Evolutionary conservation across 2,888 invertebrate genomes (phyloP).

Genomic region (Mechanitis messenoides): DNA sequence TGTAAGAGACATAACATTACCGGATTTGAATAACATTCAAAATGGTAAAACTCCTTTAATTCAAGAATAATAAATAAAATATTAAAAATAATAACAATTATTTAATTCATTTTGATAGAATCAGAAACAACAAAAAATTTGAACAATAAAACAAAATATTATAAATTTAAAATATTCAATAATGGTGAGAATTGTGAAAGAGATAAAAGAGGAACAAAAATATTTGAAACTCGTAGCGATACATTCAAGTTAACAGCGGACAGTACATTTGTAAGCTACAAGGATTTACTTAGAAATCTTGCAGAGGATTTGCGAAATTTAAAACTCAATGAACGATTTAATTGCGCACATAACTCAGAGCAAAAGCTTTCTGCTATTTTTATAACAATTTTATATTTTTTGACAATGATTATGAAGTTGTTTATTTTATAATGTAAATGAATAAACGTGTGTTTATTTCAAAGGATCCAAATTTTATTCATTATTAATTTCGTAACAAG

Average conservation of each 20-base stretch:
- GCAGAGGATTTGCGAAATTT: constrained; percentile 38
- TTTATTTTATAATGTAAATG: too few species aligned
- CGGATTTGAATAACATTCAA: constrained; percentile 15
- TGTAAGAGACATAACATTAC: constrained; percentile 12
- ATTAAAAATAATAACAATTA: constrained; percentile 3
- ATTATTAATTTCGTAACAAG: constrained; percentile 23
- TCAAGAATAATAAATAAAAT: constrained; percentile 7
- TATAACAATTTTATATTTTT: too few species aligned
- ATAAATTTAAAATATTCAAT: background rate
- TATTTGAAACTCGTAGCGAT: constrained; percentile 5
- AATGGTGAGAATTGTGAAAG: constrained; percentile 2
- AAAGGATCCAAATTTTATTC: constrained; percentile 10
- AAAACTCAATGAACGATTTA: constrained; percentile 39
- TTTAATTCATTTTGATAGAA: constrained; percentile 6
- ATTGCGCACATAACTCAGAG: constrained; percentile 33
- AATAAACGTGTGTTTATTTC: too few species aligned
- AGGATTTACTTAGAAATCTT: constrained; percentile 36
- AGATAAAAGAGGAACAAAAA: constrained; percentile 12
- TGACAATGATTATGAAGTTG: too few species aligned
- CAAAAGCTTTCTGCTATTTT: constrained; percentile 7
- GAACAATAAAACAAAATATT: background rate
- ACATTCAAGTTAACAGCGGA: constrained; percentile 2
- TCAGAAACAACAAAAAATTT: constrained; percentile 7
- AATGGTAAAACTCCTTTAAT: constrained; percentile 15
- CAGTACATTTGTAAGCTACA: constrained; percentile 30